Percentiles rank a stretch among this genome's conserved stretches.
These are phyloP conservation scores for Marasmarcha lunaedactyla DNA, from an alignment of 2,888 invertebrate genomes.

Conservation along the genomic window DNA sequence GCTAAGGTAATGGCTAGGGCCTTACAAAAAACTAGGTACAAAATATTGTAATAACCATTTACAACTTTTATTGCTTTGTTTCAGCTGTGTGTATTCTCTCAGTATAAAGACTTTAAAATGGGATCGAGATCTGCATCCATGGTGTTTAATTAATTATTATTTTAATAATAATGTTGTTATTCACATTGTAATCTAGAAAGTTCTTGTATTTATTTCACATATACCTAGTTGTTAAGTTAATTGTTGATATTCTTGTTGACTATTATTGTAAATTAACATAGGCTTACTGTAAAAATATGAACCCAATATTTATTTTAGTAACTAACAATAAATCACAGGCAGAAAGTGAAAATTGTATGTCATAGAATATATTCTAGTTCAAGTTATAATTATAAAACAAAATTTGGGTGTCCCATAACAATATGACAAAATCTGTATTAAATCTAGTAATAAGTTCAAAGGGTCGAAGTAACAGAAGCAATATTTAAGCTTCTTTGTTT, in stretches of 20 bases:
- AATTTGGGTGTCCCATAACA: no score
- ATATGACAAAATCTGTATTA: no score
- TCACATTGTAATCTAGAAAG: no score
- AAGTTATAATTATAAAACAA: no score
- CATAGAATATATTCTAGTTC: no score
- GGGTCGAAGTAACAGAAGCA: conserved; percentile 31
- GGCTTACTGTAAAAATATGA: conserved; percentile 2
- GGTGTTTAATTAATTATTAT: conserved; percentile 62
- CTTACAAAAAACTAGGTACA: no score
- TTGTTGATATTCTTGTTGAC: conserved; percentile 70
- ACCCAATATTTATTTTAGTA: no score
- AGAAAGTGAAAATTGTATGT: no score
- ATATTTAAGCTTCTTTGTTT: conserved; percentile 31
- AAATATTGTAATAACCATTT: no score
- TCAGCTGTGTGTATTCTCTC: conserved; percentile 92
- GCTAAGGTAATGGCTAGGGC: no score
- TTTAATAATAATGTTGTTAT: conserved; percentile 7
- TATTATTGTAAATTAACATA: conserved; percentile 47
- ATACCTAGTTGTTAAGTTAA: conserved; percentile 59
- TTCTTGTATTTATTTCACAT: conserved; percentile 19
- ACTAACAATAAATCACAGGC: no score
- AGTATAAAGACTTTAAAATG: conserved; percentile 93
- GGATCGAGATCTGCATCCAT: conserved; percentile 83
- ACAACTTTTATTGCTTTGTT: conserved; percentile 42
- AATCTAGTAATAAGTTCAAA: conserved; percentile 7